phyloP scores from a whole-genome alignment of 2,113 vertebrate genomes.

The Eptesicus fuscus region DNA sequence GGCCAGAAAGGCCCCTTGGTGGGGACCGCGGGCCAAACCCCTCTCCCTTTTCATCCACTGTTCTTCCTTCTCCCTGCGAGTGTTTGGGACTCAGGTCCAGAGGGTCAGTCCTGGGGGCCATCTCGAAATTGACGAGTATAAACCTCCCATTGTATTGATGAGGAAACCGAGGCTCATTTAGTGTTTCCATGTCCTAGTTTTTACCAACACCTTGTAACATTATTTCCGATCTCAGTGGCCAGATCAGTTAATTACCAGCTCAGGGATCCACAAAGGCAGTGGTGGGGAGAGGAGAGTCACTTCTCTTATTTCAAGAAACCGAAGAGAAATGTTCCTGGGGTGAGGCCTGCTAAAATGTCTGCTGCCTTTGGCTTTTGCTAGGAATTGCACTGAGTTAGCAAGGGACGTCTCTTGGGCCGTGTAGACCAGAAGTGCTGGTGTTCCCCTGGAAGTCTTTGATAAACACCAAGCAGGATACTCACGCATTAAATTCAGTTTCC shows the following conservation, averaged over 20 bases:
- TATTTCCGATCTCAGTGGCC: neutral
- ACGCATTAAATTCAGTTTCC: neutral
- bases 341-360: neutral
- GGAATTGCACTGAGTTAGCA: neutral
- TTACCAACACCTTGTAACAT: neutral
- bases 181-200: neutral
- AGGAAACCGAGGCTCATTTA: neutral
- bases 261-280: neutral
- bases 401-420: neutral
- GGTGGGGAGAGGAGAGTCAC: neutral
- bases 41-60: neutral
- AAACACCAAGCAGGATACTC: neutral
- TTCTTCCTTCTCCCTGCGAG: neutral
- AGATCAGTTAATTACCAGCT: neutral
- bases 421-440: neutral
- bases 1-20: rapidly evolving
- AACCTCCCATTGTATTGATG: neutral
- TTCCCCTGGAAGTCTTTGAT: neutral
- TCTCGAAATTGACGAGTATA: neutral
- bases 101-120: neutral
- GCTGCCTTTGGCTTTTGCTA: neutral
- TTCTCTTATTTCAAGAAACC: neutral
- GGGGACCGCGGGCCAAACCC: rapidly evolving
- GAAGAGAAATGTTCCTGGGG: neutral
- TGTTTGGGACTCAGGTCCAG: neutral